Conservation (phyloP, 2,113 vertebrate species). For the Actenoides hombroni region DNA sequence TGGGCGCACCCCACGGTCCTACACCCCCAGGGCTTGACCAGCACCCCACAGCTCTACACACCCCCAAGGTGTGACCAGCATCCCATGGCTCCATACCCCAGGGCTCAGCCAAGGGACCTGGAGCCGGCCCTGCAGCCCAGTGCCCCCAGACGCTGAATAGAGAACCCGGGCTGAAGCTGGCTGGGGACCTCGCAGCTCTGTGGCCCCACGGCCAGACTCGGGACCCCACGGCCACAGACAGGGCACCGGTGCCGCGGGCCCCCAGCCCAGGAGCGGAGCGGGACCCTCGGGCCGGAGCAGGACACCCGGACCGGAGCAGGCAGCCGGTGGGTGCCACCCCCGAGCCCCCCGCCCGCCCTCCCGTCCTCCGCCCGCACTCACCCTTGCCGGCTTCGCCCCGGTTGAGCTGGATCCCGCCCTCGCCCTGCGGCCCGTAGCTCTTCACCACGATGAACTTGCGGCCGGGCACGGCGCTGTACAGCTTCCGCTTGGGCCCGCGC, state of each 20-base stretch:
- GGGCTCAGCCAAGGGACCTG: too few species aligned
- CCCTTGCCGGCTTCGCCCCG: slow-evolving; percentile 95
- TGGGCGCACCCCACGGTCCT: neutral
- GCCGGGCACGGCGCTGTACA: slow-evolving; percentile 95
- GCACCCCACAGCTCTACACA: neutral
- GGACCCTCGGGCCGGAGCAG: neutral
- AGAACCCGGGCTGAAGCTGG: too few species aligned
- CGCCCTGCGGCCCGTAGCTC: slow-evolving; percentile 90
- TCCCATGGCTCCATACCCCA: neutral
- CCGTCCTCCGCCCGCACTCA: slow-evolving; percentile 69
- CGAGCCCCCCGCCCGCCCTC: neutral
- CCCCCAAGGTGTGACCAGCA: neutral
- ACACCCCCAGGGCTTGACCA: neutral
- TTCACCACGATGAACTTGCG: slow-evolving; percentile 95
- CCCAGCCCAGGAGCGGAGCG: neutral
- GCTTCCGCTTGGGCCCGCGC: slow-evolving; percentile 91
- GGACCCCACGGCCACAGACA: neutral
- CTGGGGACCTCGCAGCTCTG: neutral
- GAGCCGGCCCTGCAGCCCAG: too few species aligned
- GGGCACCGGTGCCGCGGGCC: neutral
- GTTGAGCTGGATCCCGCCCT: slow-evolving; percentile 94
- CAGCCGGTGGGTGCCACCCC: neutral
- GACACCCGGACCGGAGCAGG: neutral
- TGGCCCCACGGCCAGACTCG: neutral
- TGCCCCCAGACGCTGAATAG: too few species aligned